Conservation (phyloP, 37 sponge, comb jelly and placozoan genomes). For the Hexactinellida sp. region DNA sequence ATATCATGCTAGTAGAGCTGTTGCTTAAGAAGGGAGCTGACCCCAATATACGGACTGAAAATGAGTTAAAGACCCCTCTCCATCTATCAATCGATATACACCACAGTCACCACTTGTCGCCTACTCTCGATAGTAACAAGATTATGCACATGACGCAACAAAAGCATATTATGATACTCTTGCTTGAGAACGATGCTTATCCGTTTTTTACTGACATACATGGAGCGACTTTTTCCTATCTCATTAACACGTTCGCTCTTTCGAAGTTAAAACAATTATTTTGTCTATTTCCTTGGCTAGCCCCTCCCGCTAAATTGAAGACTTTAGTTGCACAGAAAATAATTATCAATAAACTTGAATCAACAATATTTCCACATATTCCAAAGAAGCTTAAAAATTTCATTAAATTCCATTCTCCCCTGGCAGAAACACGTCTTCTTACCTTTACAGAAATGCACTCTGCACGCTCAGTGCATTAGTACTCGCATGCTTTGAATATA, state of each 20-base stretch:
- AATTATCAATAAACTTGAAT: not conserved
- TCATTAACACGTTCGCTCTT: not conserved
- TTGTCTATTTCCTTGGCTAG: not conserved
- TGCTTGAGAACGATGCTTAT: constrained; percentile 1
- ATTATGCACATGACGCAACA: not conserved
- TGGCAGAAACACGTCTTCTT: not conserved
- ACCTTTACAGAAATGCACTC: not conserved
- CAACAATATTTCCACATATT: not conserved
- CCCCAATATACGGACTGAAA: not conserved
- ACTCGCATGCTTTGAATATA: too few species aligned
- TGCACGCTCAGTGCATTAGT: not conserved
- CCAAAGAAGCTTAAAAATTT: not conserved
- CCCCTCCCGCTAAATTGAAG: not conserved
- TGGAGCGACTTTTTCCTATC: not conserved
- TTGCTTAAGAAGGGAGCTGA: not conserved
- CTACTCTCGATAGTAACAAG: not conserved
- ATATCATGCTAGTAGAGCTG: not conserved
- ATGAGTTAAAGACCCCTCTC: not conserved
- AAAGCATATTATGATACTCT: not conserved
- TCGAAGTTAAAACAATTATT: not conserved
- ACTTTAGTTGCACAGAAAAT: not conserved
- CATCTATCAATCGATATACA: not conserved
- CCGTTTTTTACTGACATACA: not conserved
- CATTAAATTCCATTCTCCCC: not conserved
- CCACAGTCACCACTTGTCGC: not conserved